These are phyloP conservation scores for Coturnix japonica DNA, from an alignment of 2,113 vertebrate species.

Conservation along the genomic window DNA sequence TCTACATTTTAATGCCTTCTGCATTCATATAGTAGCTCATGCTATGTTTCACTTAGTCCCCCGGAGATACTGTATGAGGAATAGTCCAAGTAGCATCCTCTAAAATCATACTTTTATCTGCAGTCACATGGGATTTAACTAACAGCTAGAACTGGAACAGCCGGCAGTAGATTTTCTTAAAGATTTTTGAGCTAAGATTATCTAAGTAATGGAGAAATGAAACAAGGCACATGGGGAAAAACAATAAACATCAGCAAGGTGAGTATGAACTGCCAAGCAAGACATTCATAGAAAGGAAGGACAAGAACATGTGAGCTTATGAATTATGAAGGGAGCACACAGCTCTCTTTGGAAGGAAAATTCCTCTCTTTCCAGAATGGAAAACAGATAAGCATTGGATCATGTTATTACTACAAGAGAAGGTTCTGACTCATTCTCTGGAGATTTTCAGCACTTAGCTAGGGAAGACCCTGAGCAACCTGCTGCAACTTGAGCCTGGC, in stretches of 20 bases:
- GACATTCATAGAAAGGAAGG: background rate
- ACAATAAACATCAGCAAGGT: background rate
- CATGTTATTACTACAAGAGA: background rate
- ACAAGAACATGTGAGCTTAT: background rate
- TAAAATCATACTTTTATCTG: background rate
- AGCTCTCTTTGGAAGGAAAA: background rate
- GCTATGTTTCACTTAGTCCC: background rate
- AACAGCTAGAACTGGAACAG: background rate
- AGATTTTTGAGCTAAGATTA: background rate
- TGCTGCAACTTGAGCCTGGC: background rate
- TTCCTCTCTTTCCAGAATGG: background rate
- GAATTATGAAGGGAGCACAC: background rate
- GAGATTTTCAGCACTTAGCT: background rate
- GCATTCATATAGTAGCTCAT: accelerated
- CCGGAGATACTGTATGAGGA: background rate
- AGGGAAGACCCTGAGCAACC: background rate
- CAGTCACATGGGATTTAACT: background rate
- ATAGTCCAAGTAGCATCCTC: background rate
- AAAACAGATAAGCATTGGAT: background rate
- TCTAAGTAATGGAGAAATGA: background rate
- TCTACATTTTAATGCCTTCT: background rate
- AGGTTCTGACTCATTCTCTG: background rate
- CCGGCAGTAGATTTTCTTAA: background rate
- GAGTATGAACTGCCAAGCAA: background rate
- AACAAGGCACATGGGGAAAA: background rate